A percentile compares a stretch with the other conserved stretches of the same genome.
Evolutionary conservation across 1,140 invertebrate species (phyloP).

Genomic region (Zophobas atratus): DNA sequence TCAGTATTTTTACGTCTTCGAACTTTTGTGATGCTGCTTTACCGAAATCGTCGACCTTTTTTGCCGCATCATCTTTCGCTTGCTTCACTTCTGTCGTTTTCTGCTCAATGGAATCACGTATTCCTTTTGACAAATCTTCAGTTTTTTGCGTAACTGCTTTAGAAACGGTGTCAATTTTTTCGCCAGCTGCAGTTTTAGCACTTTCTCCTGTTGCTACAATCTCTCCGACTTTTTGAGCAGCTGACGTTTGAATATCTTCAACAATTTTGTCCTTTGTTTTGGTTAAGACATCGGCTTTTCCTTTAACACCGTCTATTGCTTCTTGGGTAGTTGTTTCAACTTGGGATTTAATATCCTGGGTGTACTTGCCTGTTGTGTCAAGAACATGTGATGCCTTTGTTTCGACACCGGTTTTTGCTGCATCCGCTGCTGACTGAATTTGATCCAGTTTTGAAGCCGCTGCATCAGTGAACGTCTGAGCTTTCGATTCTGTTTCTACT

Average conservation of each 20-base stretch:
- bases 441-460: background rate
- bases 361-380: conserved; percentile 1
- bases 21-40: background rate
- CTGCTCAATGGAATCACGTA: too few relatives aligned
- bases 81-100: too few relatives aligned
- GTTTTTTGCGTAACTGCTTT: background rate
- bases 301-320: background rate
- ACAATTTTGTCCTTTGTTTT: background rate
- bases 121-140: too few relatives aligned
- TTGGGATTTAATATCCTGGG: background rate
- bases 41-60: background rate
- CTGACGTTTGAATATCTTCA: background rate
- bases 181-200: background rate
- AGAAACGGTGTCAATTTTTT: conserved; percentile 1
- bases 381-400: background rate
- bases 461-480: background rate
- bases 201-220: conserved; percentile 9
- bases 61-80: too few relatives aligned
- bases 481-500: background rate
- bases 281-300: background rate
- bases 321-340: background rate
- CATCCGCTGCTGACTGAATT: background rate
- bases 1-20: too few relatives aligned
- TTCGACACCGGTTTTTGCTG: background rate
- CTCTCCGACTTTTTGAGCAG: conserved; percentile 7